phyloP scores from a whole-genome alignment of 2,797 vertebrate genomes.

The Psittacula derbiana region DNA sequence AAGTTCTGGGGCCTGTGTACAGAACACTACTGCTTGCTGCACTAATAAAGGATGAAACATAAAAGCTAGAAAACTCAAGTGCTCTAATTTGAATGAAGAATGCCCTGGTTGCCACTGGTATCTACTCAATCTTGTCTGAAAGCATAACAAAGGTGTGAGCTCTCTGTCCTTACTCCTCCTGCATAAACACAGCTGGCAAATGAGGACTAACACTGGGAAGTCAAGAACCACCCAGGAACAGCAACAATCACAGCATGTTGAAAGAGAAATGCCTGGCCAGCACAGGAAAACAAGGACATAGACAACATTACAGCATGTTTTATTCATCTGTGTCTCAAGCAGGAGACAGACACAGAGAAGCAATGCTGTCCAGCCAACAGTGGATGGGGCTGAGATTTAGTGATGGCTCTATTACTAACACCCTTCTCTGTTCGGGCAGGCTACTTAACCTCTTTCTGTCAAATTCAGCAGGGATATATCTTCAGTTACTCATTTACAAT shows the following conservation, averaged over 20 bases:
- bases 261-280: not conserved
- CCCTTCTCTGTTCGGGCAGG: not conserved
- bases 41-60: not conserved
- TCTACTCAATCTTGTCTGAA: not conserved
- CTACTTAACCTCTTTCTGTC: conserved; percentile 16
- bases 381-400: not conserved
- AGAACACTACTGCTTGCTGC: not conserved
- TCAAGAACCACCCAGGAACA: not conserved
- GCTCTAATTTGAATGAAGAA: not conserved
- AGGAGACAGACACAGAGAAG: not conserved
- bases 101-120: not conserved
- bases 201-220: not conserved
- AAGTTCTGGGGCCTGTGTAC: not conserved
- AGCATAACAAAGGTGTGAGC: not conserved
- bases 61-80: not conserved
- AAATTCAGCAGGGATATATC: conserved; percentile 1
- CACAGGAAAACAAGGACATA: not conserved
- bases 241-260: not conserved
- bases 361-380: not conserved
- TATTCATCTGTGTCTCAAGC: not conserved
- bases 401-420: not conserved
- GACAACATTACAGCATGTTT: not conserved
- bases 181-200: not conserved
- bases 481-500: not conserved
- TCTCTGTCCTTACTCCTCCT: not conserved